Evolutionary conservation across 2,797 vertebrate species (phyloP), one percentile per base, ranked within the genome.

Genomic region (Poeciliopsis presidionis): DNA sequence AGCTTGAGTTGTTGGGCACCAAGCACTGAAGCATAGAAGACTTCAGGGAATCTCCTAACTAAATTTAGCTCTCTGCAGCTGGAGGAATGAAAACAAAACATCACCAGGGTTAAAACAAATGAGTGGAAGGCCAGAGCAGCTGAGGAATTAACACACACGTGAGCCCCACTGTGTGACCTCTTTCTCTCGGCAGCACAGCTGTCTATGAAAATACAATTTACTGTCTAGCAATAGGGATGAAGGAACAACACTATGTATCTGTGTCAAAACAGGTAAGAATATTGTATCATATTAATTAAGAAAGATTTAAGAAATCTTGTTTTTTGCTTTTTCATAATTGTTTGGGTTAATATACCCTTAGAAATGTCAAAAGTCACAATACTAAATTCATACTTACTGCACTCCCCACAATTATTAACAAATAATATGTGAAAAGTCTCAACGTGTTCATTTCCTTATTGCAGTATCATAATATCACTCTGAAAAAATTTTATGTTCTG

Each of bases 11-110:
- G 45, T 36, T 55, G 78, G 80, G 65, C 85, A 80, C 75, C 53
- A 53, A 75, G 85, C 80, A 78, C 61, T 75, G 82, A 90, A 73
- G 86, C 86, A 53, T 83, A 78, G 73, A 78, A 69, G 82, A 88
- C 86, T 81, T 89, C 33, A 84, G 86, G 90, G 90, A 92, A 88
- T 88, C 90, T 88, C 88, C 43, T 16, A 82, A 67, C 87, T 89
- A 92, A 89, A 94, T 89, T 89, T 91, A 93, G 81, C 74, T 39
- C 28, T 47, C 83, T 89, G 76, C 87, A 89, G 84, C 84, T 88
- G 77, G 77, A 76, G 80, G 86, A 81, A 84, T 81, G 57, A 75
- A 90, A 86, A 88, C 74, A 75, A 89, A 91, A 86, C 78, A 79
- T 78, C 80, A 87, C 67, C 77, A 77, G 84, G 83, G 77, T 88